A percentile compares a stretch with the other conserved stretches of the same genome.
phyloP scores from a whole-genome alignment of 2,888 invertebrate genomes.

The Timema cristinae region DNA sequence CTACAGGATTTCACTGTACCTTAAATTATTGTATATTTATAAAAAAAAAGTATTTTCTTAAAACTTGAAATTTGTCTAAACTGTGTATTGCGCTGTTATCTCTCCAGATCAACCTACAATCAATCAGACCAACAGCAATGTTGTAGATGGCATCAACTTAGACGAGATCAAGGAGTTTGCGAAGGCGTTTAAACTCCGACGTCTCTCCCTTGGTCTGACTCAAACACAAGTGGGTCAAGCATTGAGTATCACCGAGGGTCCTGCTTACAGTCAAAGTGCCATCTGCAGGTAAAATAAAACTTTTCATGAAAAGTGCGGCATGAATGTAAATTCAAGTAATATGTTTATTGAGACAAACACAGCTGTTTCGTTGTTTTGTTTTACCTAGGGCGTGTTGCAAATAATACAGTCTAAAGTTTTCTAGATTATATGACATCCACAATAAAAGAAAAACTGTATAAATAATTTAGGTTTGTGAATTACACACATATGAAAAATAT shows the following conservation, averaged over 20 bases:
- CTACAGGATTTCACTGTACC: no score
- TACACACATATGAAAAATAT: no score
- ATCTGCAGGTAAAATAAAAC: constrained; percentile 99
- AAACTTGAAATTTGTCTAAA: background rate
- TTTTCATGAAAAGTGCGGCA: no score
- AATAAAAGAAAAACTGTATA: no score
- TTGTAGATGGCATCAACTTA: constrained; percentile 93
- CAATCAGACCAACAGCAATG: constrained; percentile 89
- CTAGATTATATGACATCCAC: no score
- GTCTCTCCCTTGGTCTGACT: constrained; percentile 89
- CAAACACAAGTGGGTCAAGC: constrained; percentile 98
- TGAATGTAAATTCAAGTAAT: no score
- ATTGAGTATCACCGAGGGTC: constrained; percentile 92
- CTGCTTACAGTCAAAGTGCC: constrained; percentile 97
- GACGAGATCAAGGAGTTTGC: constrained; percentile 99
- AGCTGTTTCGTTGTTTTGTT: no score
- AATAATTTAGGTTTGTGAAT: no score
- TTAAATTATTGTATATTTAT: background rate
- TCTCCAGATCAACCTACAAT: constrained; percentile 82
- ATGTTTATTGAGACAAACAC: no score
- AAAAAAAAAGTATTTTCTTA: background rate
- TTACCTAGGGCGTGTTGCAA: no score
- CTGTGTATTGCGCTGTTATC: background rate
- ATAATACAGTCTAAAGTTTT: no score
- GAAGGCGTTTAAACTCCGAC: constrained; percentile 91